Base-by-base conservation (phyloP, 1,140 invertebrate species). In the Papilio dardanus region DNA sequence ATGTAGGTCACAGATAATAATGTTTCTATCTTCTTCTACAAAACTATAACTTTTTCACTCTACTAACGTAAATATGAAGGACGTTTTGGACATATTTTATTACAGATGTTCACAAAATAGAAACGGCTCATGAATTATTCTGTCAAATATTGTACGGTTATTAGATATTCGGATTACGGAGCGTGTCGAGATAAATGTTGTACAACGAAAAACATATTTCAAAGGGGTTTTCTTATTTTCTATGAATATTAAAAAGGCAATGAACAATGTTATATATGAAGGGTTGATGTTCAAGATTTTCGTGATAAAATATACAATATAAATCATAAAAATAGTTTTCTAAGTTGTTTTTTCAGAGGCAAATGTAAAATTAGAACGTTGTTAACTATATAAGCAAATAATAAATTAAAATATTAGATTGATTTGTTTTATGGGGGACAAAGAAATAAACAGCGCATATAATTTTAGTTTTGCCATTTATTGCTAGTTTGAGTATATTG, bases 71-170 rank as follows among this genome's bases (percentile, higher is more conserved):
- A 28, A 14, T 5, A 14, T 62, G 58, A 28, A 62, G 10, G 30
- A 37, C 37, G 21, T 24, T 37, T 33, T 37, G 1, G 12, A 21
- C 35, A 35, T 10, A 14, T 40, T 10, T 21, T 69, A 35, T 8
- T 67, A 35, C 19, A 69, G 0, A 69, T 40, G 35, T 35, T 42
- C n/a, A 40, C 35, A 69, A 69, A 69, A 37, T 42, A 62, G 35
- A 40, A 69, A n/a, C 12, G 3, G 35, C 21, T 69, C 31, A 69
- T 69, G 67, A 69, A 69, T 69, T 37, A 69, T 69, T 69, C 67
- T 40, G 35, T 40, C 35, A 21, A n/a, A 35, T 35, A 35, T 69
- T 40, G n/a, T 69, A 69, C 35, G 19, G 10, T 69, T 69, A 62
- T 62, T 62, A 69, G 33, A 69, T 69, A 40, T 69, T 69, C 35